A percentile compares a stretch with the other conserved stretches of the same genome.
phyloP scores from a whole-genome alignment of 2,113 vertebrate species.

The Plotosus lineatus region DNA sequence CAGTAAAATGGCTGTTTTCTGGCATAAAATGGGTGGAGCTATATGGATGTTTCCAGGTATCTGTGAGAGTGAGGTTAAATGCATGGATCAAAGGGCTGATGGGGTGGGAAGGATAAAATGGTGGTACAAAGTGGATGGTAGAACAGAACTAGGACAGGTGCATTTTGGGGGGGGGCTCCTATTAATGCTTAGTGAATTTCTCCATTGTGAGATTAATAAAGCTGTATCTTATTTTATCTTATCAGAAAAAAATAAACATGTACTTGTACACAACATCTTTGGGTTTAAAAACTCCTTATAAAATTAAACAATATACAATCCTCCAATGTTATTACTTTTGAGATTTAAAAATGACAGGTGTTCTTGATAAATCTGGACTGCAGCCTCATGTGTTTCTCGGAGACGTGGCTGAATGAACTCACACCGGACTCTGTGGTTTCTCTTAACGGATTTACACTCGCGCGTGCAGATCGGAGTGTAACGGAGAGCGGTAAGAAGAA shows the following conservation, averaged over 20 bases:
- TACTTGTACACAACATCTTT: no score
- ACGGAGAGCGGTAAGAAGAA: no score
- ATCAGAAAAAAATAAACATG: no score
- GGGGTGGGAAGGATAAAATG: background rate
- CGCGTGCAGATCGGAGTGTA: no score
- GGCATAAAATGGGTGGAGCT: background rate
- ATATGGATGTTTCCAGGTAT: background rate
- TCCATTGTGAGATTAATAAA: no score
- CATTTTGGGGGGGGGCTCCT: no score
- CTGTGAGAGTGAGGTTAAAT: background rate
- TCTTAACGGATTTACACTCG: no score
- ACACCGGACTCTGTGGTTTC: no score
- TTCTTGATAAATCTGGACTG: background rate
- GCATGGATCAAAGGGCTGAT: background rate
- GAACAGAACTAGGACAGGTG: background rate
- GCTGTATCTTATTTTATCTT: no score
- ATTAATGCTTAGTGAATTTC: background rate
- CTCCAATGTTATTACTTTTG: background rate
- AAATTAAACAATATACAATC: background rate
- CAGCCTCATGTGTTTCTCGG: no score
- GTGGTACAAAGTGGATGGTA: background rate
- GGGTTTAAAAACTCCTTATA: background rate
- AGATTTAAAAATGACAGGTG: background rate
- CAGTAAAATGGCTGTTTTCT: background rate
- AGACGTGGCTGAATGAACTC: no score